Conservation (phyloP, 1,140 invertebrate genomes). For the Ceratosolen solmsi region DNA sequence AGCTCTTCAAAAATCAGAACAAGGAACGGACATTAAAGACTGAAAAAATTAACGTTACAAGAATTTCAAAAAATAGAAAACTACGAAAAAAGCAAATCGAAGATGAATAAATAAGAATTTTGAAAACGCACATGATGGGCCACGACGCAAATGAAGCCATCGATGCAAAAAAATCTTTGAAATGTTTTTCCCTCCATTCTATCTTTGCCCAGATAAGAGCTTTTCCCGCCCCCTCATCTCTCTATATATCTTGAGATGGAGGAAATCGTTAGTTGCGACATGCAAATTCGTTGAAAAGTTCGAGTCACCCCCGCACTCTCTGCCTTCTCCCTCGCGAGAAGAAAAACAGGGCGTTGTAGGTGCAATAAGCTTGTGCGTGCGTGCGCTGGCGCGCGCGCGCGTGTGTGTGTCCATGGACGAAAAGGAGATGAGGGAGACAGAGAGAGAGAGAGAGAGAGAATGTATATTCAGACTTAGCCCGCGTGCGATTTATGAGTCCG, state of each 20-base stretch:
- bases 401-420: not conserved
- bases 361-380: slow-evolving; percentile 24
- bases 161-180: slow-evolving; percentile 36
- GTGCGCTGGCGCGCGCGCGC: not conserved
- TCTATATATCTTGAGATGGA: slow-evolving; percentile 52
- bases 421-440: not conserved
- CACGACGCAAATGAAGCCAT: slow-evolving; percentile 34
- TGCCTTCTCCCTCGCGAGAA: slow-evolving; percentile 41
- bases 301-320: slow-evolving; percentile 7
- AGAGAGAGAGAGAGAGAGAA: slow-evolving; percentile 12
- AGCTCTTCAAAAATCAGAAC: not conserved
- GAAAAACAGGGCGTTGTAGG: slow-evolving; percentile 54
- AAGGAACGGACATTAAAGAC: slow-evolving; percentile 3
- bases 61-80: not conserved
- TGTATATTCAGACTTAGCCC: slow-evolving; percentile 53
- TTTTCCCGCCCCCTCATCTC: not conserved
- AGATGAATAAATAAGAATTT: not conserved
- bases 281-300: slow-evolving; percentile 62
- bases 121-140: too few species aligned
- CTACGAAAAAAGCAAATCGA: not conserved
- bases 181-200: slow-evolving; percentile 22
- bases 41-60: not conserved
- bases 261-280: slow-evolving; percentile 63
- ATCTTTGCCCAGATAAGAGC: slow-evolving; percentile 48
- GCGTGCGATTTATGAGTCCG: slow-evolving; percentile 59